These are phyloP conservation scores for Hiodon tergisus DNA, from an alignment of 2,113 vertebrate species.

Conservation along the genomic window DNA sequence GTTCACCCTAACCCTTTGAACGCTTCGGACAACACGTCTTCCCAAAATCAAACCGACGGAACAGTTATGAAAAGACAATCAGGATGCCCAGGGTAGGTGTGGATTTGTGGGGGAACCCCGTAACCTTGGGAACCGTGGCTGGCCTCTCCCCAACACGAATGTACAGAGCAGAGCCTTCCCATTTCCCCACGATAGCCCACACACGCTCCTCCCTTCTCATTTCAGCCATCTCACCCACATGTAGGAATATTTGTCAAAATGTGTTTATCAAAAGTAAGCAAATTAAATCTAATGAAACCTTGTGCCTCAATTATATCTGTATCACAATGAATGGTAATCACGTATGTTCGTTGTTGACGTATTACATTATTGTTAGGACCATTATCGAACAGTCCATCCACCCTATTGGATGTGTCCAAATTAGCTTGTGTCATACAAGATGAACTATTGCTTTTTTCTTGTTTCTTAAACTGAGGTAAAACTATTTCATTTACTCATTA, in stretches of 20 bases:
- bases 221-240: slow-evolving; percentile 25
- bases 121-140: slow-evolving; percentile 24
- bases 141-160: slow-evolving; percentile 35
- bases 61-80: too few species aligned
- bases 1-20: too few species aligned
- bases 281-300: slow-evolving; percentile 57
- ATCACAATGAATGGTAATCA: slow-evolving; percentile 39
- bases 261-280: slow-evolving; percentile 10
- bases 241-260: slow-evolving; percentile 4
- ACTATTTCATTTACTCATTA: slow-evolving; percentile 88
- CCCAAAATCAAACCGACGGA: too few species aligned
- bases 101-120: not conserved
- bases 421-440: too few species aligned
- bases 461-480: slow-evolving; percentile 77
- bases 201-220: not conserved
- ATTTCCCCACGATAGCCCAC: not conserved
- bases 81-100: too few species aligned
- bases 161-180: not conserved
- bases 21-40: too few species aligned
- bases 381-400: slow-evolving; percentile 72
- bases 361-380: slow-evolving; percentile 63
- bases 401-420: slow-evolving; percentile 26
- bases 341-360: too few species aligned
- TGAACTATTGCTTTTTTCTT: slow-evolving; percentile 13
- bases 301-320: slow-evolving; percentile 90